Conservation (phyloP, 2,113 vertebrate genomes). For the Periophthalmodon schlosseri region DNA sequence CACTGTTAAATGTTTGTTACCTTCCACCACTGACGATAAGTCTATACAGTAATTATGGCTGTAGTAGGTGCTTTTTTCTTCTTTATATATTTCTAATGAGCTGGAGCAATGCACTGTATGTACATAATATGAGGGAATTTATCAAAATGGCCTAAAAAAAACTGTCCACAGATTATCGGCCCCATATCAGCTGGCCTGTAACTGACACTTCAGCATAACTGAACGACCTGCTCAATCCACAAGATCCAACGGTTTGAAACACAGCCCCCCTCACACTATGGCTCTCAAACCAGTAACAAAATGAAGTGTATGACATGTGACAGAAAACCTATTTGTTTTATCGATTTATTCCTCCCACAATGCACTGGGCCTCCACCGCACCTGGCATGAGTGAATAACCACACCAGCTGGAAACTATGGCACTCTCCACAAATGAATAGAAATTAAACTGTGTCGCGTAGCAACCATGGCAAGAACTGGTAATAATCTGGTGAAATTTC, state of each 20-base stretch:
- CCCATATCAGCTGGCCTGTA: too few species aligned
- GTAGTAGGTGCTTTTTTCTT: too few species aligned
- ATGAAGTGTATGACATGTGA: background rate
- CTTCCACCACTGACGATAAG: too few species aligned
- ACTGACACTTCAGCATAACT: background rate
- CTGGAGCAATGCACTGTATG: too few species aligned
- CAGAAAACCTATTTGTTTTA: background rate
- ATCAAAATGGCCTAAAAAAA: too few species aligned
- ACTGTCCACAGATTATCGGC: too few species aligned
- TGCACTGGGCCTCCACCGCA: slow-evolving; percentile 75
- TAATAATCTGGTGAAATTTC: slow-evolving; percentile 79
- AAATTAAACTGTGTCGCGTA: slow-evolving; percentile 78
- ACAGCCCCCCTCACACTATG: background rate
- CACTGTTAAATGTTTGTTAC: too few species aligned
- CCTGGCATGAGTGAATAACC: slow-evolving; percentile 79
- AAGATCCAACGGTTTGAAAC: too few species aligned
- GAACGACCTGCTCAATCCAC: background rate
- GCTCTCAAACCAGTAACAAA: background rate
- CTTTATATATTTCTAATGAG: too few species aligned
- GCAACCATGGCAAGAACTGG: slow-evolving; percentile 82
- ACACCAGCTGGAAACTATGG: slow-evolving; percentile 58
- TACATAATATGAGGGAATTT: too few species aligned
- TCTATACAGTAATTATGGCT: too few species aligned
- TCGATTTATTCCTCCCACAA: slow-evolving; percentile 57
- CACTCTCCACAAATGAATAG: slow-evolving; percentile 62